Evolutionary conservation across 2,888 invertebrate genomes (phyloP).

Genomic region (Eurois occulta): DNA sequence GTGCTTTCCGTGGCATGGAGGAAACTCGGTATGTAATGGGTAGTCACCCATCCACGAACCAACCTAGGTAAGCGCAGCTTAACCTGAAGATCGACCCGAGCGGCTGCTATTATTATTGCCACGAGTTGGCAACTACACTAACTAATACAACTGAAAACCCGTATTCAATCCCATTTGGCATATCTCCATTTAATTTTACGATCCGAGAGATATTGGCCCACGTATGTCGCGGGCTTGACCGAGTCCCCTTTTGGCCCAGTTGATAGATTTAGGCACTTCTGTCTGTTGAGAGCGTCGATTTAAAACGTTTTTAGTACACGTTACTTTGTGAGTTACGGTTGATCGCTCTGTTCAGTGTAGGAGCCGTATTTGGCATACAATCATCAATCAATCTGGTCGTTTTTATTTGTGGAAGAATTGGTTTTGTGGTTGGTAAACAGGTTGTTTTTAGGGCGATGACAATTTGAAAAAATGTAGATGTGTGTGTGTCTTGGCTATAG

Average conservation of each 20-base stretch:
- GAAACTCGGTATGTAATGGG: too few relatives aligned
- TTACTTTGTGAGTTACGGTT: slow-evolving; percentile 51
- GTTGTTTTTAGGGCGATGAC: slow-evolving; percentile 14
- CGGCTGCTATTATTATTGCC: too few relatives aligned
- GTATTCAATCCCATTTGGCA: slow-evolving; percentile 36
- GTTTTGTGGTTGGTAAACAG: slow-evolving; percentile 12
- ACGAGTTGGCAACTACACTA: background rate
- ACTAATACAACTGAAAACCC: slow-evolving; percentile 30
- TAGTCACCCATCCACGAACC: too few relatives aligned
- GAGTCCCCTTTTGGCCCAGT: slow-evolving; percentile 44
- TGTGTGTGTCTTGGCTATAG: background rate
- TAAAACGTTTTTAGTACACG: slow-evolving; percentile 61
- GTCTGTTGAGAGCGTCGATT: slow-evolving; percentile 53
- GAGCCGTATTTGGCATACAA: slow-evolving; percentile 22
- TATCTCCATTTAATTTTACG: slow-evolving; percentile 43
- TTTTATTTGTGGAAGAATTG: slow-evolving; percentile 32
- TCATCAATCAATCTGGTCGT: slow-evolving; percentile 34
- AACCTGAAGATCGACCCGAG: too few relatives aligned
- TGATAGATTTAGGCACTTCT: slow-evolving; percentile 61
- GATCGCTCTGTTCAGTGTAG: slow-evolving; percentile 27
- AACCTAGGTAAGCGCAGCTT: too few relatives aligned
- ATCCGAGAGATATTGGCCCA: slow-evolving; percentile 64
- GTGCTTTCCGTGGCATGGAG: too few relatives aligned
- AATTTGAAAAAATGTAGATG: background rate
- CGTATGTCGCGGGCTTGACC: slow-evolving; percentile 61